Conservation (phyloP, 1,140 invertebrate species). For the Drosophila nigromelanica region DNA sequence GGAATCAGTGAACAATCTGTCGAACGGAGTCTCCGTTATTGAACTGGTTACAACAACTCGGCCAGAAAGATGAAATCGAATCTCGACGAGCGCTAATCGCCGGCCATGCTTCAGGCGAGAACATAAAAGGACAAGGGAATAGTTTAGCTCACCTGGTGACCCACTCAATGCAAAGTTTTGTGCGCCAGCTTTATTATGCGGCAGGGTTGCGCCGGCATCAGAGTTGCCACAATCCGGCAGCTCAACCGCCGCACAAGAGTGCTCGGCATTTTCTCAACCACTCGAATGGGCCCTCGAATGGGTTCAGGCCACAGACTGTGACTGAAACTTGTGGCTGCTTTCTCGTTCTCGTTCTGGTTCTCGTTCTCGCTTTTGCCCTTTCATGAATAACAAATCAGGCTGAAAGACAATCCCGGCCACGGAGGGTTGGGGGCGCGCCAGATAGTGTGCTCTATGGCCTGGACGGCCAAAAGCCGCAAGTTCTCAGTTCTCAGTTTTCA, state of each 20-base stretch:
- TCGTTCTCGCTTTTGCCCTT: constrained; percentile 47
- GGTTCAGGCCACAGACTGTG: not conserved
- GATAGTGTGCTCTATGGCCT: constrained; percentile 39
- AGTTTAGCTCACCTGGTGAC: constrained; percentile 36
- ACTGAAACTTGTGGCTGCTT: constrained; percentile 5
- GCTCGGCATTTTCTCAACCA: constrained; percentile 77
- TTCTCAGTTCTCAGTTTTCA: constrained; percentile 25
- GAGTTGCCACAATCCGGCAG: constrained; percentile 32
- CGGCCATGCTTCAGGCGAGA: not conserved
- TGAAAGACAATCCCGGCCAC: constrained; percentile 67
- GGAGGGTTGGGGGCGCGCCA: constrained; percentile 15
- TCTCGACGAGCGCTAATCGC: constrained; percentile 22
- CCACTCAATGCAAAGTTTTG: constrained; percentile 25
- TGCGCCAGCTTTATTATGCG: constrained; percentile 68
- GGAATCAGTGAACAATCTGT: constrained; percentile 22
- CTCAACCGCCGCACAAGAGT: constrained; percentile 55
- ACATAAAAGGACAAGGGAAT: constrained; percentile 6
- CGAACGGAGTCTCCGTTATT: not conserved
- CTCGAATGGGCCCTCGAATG: constrained; percentile 55
- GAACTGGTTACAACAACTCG: not conserved
- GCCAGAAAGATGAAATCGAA: constrained; percentile 8
- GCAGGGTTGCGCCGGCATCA: constrained; percentile 32
- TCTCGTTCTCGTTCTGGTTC: constrained; percentile 2
- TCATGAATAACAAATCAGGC: constrained; percentile 81
- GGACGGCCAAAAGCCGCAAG: constrained; percentile 75